These are phyloP conservation scores for Sciurus vulgaris DNA, from an alignment of 2,797 vertebrate species.

Conservation along the genomic window DNA sequence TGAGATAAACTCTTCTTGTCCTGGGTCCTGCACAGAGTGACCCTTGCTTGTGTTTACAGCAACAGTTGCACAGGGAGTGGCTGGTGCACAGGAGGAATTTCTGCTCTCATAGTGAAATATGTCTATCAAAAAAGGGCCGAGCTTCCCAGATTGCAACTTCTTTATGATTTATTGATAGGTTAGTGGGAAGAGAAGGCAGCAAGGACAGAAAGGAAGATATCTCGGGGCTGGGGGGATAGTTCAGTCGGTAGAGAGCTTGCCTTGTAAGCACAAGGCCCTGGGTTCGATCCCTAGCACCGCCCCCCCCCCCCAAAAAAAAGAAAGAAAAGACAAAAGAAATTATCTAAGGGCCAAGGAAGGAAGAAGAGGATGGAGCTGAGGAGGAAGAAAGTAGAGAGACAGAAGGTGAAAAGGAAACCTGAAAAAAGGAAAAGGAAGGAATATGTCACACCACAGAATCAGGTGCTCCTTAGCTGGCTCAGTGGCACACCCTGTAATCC, in stretches of 20 bases:
- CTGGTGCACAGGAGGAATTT: not conserved
- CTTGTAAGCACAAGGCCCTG: too few relatives aligned
- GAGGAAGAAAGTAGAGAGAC: not conserved
- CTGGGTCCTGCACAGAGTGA: not conserved
- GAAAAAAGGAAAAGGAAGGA: not conserved
- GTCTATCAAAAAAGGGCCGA: not conserved
- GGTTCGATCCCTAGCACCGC: too few relatives aligned
- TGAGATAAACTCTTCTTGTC: not conserved
- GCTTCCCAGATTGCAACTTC: not conserved
- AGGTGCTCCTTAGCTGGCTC: not conserved
- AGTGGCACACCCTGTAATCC: too few relatives aligned
- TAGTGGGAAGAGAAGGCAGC: not conserved
- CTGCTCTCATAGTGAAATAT: not conserved
- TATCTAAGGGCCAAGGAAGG: not conserved
- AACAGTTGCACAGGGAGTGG: not conserved
- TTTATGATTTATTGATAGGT: not conserved
- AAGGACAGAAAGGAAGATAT: not conserved
- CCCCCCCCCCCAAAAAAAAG: too few relatives aligned
- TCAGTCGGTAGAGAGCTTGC: too few relatives aligned
- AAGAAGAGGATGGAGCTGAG: not conserved
- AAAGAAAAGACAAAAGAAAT: too few relatives aligned
- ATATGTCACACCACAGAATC: not conserved
- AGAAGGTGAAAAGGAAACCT: not conserved
- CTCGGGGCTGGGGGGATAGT: too few relatives aligned
- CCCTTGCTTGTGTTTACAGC: not conserved